phyloP scores from a whole-genome alignment of 2,113 vertebrate genomes.

The Lamprologus tigripictilis region DNA sequence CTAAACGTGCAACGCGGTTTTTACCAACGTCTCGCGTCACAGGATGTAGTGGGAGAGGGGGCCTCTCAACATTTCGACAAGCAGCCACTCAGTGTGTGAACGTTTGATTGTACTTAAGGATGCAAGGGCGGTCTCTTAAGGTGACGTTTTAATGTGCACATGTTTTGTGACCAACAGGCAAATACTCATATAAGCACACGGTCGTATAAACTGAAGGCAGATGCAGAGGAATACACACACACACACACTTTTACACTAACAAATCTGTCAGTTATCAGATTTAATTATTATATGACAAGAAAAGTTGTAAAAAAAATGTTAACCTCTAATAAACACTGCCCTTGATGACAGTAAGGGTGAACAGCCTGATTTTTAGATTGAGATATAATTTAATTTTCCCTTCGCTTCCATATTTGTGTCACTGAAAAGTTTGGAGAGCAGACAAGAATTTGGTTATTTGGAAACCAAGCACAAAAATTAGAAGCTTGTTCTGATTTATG shows the following conservation, averaged over 20 bases:
- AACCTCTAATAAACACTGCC: neutral
- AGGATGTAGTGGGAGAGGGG: neutral
- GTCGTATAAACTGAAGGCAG: neutral
- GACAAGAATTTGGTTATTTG: neutral
- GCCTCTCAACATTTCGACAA: slow-evolving; percentile 23
- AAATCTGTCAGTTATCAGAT: neutral
- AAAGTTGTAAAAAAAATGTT: neutral
- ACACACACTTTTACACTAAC: neutral
- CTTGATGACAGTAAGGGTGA: neutral
- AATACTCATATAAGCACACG: neutral
- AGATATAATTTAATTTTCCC: neutral
- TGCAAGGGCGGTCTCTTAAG: slow-evolving; percentile 2
- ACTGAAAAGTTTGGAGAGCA: neutral
- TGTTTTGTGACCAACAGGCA: slow-evolving; percentile 1
- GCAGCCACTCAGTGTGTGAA: slow-evolving; percentile 40
- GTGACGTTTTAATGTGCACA: slow-evolving; percentile 24
- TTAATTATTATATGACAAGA: neutral
- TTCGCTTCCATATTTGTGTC: neutral
- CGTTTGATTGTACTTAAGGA: slow-evolving; percentile 34
- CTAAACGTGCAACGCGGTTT: slow-evolving; percentile 44
- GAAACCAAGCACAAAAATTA: neutral
- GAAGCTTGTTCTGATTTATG: neutral
- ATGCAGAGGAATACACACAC: neutral
- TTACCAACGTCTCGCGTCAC: neutral
- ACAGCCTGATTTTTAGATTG: neutral